These are phyloP conservation scores for Vombatus ursinus DNA, from an alignment of 2,113 vertebrate species.

Conservation along the genomic window DNA sequence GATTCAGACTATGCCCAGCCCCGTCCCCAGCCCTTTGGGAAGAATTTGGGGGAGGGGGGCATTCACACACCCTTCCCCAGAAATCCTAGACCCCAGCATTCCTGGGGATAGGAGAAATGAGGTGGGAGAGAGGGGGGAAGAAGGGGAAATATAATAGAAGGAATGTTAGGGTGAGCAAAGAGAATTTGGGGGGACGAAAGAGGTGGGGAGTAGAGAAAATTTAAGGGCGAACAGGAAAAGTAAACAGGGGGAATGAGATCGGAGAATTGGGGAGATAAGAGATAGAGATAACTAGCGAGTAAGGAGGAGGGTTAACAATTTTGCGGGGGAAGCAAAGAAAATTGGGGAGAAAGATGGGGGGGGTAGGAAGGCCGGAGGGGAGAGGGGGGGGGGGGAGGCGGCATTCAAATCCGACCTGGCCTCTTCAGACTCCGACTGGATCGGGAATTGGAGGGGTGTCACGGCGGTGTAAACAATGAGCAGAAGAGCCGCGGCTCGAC, in stretches of 20 bases:
- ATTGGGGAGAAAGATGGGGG: slow-evolving; percentile 12
- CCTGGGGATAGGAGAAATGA: background rate
- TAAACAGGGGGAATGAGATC: background rate
- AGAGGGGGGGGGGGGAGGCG: slow-evolving; percentile 26
- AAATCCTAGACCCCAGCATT: background rate
- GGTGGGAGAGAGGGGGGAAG: slow-evolving; percentile 32
- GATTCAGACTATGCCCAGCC: background rate
- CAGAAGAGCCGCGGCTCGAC: background rate
- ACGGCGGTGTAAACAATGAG: slow-evolving; percentile 5
- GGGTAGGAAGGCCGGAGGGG: slow-evolving; percentile 13
- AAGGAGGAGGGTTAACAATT: too few species aligned
- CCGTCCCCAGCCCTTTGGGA: background rate
- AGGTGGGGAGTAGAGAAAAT: background rate
- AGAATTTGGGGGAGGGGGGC: background rate
- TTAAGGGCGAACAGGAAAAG: background rate
- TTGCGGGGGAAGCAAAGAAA: background rate
- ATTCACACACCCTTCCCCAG: background rate
- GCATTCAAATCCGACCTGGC: slow-evolving; percentile 47
- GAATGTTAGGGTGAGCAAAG: background rate
- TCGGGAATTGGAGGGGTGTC: slow-evolving; percentile 66
- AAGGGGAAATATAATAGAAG: slow-evolving; percentile 42
- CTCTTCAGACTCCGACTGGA: background rate
- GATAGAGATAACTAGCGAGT: background rate
- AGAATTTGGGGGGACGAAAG: background rate
- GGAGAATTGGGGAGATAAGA: background rate